Base-by-base conservation (phyloP, 2,888 invertebrate genomes). In the Euproctis similis region DNA sequence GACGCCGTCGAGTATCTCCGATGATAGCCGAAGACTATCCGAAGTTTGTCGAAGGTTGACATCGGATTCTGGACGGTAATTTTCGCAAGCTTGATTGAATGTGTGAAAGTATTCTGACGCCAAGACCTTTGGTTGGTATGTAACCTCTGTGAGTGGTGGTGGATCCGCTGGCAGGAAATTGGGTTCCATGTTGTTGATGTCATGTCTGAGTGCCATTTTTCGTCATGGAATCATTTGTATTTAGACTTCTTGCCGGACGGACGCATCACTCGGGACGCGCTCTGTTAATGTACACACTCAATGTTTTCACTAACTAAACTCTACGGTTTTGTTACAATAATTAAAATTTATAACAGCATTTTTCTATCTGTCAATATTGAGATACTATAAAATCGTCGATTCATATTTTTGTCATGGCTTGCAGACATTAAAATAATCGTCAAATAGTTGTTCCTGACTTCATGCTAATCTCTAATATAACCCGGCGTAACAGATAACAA, bases 151-250 rank as follows among this genome's bases (percentile, higher is more conserved):
- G 71, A 71, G 85, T 69, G 71, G 90, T 62, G 75, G 89, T 56
- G 84, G 89, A 81, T 64, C 89, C 65, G 77, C 90, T 73, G 69
- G 72, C 44, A 76, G 85, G 74, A 82, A 84, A 36, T 44, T 58
- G 1, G 76, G 52, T 51, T 89, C 85, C 74, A 85, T 84, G 36
- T 38, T 57, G n/a, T 42, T 39, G 37, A 65, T 59, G 59, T 81
- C 71, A 60, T 75, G 71, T 34, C 78, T 61, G 28, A 75, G 39
- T 10, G 75, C 71, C 81, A 81, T 80, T 27, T 30, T 53, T 19
- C 23, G 34, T 49, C 40, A 46, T 44, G 35, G 41, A 44, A 44
- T 56, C 46, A 66, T 62, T 69, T 76, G 55, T 70, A 72, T 53
- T 73, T 76, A 46, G 70, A 70, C 54, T 72, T 75, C 46, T 71